These are phyloP conservation scores for Chloroceryle amazona DNA, from an alignment of 2,797 vertebrate genomes.

Conservation along the genomic window DNA sequence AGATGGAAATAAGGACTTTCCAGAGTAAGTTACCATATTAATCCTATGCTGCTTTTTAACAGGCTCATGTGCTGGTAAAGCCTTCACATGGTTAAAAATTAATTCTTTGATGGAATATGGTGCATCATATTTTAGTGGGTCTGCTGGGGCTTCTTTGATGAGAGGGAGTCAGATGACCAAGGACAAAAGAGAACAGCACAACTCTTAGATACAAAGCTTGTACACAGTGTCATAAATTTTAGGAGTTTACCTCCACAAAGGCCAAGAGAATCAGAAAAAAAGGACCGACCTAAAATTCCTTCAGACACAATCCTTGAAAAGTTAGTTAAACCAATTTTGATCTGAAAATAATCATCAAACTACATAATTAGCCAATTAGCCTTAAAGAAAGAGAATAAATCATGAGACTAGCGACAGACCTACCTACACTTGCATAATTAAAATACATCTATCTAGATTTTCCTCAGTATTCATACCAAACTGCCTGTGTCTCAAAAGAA, in stretches of 20 bases:
- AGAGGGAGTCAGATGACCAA: not conserved
- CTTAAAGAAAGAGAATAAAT: not conserved
- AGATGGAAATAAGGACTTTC: not conserved
- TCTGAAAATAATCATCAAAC: not conserved
- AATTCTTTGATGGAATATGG: not conserved
- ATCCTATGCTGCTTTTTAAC: not conserved
- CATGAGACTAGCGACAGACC: not conserved
- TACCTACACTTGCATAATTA: not conserved
- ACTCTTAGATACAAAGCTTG: not conserved
- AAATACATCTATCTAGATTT: not conserved
- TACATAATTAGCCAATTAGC: not conserved
- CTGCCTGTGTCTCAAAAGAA: not conserved
- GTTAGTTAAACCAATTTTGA: not conserved
- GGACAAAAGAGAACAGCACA: not conserved
- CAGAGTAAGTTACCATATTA: not conserved
- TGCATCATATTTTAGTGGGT: not conserved
- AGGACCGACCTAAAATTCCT: not conserved
- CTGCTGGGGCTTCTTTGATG: not conserved
- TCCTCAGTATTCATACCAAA: not conserved
- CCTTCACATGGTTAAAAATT: not conserved
- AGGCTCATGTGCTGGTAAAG: not conserved
- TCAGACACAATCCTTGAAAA: not conserved
- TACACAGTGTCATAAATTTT: accelerated
- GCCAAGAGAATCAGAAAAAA: not conserved
- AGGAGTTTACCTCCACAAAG: accelerated